These are phyloP conservation scores for Macaria notata DNA, from an alignment of 2,888 invertebrate species.

Conservation along the genomic window DNA sequence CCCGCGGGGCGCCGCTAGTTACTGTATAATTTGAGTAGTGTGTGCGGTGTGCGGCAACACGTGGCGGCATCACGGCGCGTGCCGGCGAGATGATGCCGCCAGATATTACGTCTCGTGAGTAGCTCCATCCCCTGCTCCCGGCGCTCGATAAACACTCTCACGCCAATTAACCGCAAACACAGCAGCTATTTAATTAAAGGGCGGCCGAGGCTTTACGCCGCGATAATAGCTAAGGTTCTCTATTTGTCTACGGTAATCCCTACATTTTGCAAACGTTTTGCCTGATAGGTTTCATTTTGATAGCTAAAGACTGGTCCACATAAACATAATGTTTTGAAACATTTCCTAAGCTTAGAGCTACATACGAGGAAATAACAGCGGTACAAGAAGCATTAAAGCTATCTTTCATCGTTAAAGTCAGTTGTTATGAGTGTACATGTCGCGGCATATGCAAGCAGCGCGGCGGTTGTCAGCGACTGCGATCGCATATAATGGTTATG, in stretches of 20 bases:
- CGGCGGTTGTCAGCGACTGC: conserved; percentile 46
- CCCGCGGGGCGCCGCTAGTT: too few species aligned
- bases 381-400: conserved; percentile 1
- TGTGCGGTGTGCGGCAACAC: conserved; percentile 48
- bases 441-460: conserved; percentile 47
- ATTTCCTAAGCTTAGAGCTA: too few species aligned
- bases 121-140: conserved; percentile 33
- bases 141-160: conserved; percentile 43
- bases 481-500: conserved; percentile 57
- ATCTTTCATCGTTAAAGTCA: conserved; percentile 29
- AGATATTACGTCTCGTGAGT: conserved; percentile 34
- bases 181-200: conserved; percentile 50
- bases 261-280: too few species aligned
- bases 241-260: conserved; percentile 4
- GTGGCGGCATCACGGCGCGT: conserved; percentile 48
- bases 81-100: conserved; percentile 47
- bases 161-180: conserved; percentile 52
- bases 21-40: conserved; percentile 50
- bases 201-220: conserved; percentile 35
- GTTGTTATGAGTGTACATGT: conserved; percentile 44
- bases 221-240: conserved; percentile 5
- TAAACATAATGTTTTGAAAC: too few species aligned
- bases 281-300: too few species aligned
- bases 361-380: too few species aligned
- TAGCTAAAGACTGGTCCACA: too few species aligned